These are phyloP conservation scores for Sphaeramia orbicularis DNA, from an alignment of 2,797 vertebrate genomes.

Conservation along the genomic window DNA sequence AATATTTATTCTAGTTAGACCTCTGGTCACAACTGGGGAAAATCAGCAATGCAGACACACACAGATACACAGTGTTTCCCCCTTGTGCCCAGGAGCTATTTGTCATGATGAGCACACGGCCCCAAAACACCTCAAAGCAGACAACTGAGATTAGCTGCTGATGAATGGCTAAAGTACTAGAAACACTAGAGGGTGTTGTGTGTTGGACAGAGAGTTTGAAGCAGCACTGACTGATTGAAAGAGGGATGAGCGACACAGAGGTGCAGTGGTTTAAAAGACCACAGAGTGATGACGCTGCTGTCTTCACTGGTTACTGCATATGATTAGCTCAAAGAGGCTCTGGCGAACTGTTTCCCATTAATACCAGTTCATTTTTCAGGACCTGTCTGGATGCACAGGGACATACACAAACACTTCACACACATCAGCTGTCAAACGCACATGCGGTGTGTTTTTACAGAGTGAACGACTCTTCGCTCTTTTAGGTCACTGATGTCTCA, in stretches of 20 bases:
- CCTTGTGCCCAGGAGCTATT: slow-evolving; percentile 52
- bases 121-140: slow-evolving; percentile 71
- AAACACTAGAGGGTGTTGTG: slow-evolving; percentile 18
- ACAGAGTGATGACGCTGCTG: slow-evolving; percentile 48
- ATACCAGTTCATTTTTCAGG: slow-evolving; percentile 34
- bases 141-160: slow-evolving; percentile 66
- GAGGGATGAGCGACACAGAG: background rate
- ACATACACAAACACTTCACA: slow-evolving; percentile 14
- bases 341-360: slow-evolving; percentile 61
- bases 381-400: slow-evolving; percentile 1
- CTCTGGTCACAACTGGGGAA: slow-evolving; percentile 61
- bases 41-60: slow-evolving; percentile 35
- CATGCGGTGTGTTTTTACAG: background rate
- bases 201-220: slow-evolving; percentile 12
- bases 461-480: background rate
- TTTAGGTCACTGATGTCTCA: background rate
- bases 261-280: slow-evolving; percentile 28
- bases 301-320: slow-evolving; percentile 42
- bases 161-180: slow-evolving; percentile 44
- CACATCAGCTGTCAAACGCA: background rate
- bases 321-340: slow-evolving; percentile 47
- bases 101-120: slow-evolving; percentile 68
- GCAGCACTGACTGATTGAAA: background rate
- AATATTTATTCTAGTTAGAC: slow-evolving; percentile 79
- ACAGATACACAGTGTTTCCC: slow-evolving; percentile 45